phyloP scores from a whole-genome alignment of 2,113 vertebrate species.

The Macaca fascicularis region DNA sequence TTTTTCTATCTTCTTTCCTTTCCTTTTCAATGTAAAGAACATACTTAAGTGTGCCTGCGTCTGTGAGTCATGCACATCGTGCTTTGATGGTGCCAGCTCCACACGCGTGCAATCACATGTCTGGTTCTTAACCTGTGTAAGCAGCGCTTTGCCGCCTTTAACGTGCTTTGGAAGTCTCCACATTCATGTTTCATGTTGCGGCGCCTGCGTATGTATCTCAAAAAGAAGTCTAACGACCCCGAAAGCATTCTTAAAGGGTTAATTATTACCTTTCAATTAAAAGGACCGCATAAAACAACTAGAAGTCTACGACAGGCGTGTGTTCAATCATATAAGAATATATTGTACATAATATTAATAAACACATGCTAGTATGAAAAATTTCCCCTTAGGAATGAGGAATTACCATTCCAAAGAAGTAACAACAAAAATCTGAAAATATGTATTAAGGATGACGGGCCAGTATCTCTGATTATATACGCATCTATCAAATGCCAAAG shows the following conservation, averaged over 20 bases:
- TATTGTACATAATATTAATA: no score
- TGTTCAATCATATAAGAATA: neutral
- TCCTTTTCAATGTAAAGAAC: neutral
- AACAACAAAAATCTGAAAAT: neutral
- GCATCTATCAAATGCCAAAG: neutral
- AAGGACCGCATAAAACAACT: neutral
- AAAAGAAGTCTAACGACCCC: neutral
- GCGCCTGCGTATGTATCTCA: neutral
- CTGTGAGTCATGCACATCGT: rapidly evolving
- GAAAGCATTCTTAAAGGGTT: neutral
- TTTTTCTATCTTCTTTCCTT: neutral
- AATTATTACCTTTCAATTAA: neutral
- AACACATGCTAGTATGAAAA: neutral
- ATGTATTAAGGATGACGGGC: neutral
- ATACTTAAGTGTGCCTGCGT: neutral
- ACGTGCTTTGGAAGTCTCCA: neutral
- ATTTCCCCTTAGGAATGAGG: neutral
- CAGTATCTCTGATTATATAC: neutral
- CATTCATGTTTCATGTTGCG: neutral
- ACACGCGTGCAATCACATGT: rapidly evolving
- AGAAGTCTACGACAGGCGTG: neutral
- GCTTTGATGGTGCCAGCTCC: neutral
- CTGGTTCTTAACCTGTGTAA: neutral
- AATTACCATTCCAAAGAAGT: neutral
- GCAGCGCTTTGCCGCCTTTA: rapidly evolving